Evolutionary conservation across 2,888 invertebrate species (phyloP), one percentile per base, ranked within the genome.

Genomic region (Megastigmus dorsalis): DNA sequence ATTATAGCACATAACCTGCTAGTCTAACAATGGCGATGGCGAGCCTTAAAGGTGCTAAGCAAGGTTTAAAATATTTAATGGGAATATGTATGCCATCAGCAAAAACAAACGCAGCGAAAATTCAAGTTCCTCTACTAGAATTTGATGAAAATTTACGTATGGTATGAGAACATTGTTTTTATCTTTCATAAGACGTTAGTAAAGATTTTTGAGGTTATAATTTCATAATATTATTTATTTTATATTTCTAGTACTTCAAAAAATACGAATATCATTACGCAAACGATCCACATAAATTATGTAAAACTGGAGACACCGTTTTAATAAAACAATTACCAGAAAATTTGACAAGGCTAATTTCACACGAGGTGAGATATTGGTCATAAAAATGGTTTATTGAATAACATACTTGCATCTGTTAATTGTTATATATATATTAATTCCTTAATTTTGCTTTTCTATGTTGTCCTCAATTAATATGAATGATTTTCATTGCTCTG

Each of bases 221-320:
- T 59, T 65, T 67, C 9, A 10, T 10, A 43, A 52, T 20, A 23
- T 15, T 26, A 9, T 45, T 33, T 10, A 10, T 63, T 28, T 66
- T 33, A 43, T 52, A 26, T 52, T 65, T 72, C 48, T 36, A 77
- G 77, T 15, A 73, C 60, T 96, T 96, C 83, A 90, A 90, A 78
- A 93, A 93, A 86, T 91, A 92, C 78, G 92, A 93, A 78, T 93
- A 91, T 80, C 89, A 92, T 74, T 95, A 93, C 83, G 96, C 95
- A 43, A 90, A 94, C 83, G 96, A 97, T 89, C 95, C 95, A 0
- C 85, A 93, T 1, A 93, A 93, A 80, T 83, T 90, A 55, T 95
- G 95, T 84, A 95, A 95, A 89, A 91, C 93, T 9, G 96, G 96
- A 1, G 97, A 97, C 83, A 90, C 95, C 54, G 95, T 95, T 3